Conservation (phyloP, 1,140 invertebrate species). For the Chrysopa pallens region DNA sequence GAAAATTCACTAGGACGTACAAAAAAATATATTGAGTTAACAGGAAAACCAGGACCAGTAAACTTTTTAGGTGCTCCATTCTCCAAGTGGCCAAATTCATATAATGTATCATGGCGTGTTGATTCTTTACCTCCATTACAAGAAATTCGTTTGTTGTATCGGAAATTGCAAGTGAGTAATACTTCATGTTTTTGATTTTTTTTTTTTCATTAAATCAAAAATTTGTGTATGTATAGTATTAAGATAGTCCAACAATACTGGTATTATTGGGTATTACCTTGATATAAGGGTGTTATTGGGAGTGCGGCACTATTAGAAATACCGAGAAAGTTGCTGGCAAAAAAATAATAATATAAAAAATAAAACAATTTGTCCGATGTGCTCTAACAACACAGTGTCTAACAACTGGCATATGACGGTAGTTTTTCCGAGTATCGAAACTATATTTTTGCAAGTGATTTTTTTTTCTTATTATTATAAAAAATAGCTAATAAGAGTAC, state of each 20-base stretch:
- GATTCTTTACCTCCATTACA: constrained; percentile 44
- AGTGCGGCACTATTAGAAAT: neutral
- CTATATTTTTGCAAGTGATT: too few relatives aligned
- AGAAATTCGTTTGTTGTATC: constrained; percentile 40
- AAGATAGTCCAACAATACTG: neutral
- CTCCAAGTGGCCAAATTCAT: constrained; percentile 30
- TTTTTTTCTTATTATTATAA: too few relatives aligned
- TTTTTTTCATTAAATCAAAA: neutral
- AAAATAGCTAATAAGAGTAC: too few relatives aligned
- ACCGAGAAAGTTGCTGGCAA: too few relatives aligned
- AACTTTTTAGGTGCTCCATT: constrained; percentile 39
- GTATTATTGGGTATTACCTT: neutral
- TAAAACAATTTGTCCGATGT: too few relatives aligned
- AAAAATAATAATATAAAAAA: too few relatives aligned
- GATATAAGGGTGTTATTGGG: neutral
- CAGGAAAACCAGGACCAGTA: constrained; percentile 44
- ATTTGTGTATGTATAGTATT: neutral
- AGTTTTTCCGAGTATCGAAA: too few relatives aligned
- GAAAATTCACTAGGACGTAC: constrained; percentile 48
- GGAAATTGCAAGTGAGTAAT: constrained; percentile 36
- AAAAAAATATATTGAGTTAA: constrained; percentile 43
- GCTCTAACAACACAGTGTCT: too few relatives aligned
- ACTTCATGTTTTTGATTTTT: neutral
- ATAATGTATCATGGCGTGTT: constrained; percentile 39
- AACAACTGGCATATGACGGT: too few relatives aligned